A percentile compares a stretch with the other conserved stretches of the same genome.
Evolutionary conservation across 2,113 vertebrate genomes (phyloP).

Genomic region (Apodemus speciosus): DNA sequence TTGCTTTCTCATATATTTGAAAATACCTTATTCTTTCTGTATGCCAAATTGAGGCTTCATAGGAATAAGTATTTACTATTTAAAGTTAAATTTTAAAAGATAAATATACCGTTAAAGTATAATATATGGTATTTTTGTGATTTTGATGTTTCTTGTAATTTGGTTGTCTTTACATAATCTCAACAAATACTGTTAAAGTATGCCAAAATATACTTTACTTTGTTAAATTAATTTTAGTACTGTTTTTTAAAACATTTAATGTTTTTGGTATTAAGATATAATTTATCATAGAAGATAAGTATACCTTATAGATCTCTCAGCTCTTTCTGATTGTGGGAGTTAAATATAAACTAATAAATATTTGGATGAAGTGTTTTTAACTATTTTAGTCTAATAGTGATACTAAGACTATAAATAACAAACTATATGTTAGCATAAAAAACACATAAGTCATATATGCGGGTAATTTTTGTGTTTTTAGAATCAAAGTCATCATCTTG

Average conservation of each 20-base stretch:
- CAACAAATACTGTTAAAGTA: neutral
- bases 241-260: conserved; percentile 44
- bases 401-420: conserved; percentile 13
- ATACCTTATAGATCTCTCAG: neutral
- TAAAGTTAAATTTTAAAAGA: conserved; percentile 51
- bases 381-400: conserved; percentile 27
- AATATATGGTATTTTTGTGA: conserved; percentile 50
- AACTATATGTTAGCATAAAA: neutral
- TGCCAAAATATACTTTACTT: conserved; percentile 4
- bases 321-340: conserved; percentile 27
- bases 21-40: neutral
- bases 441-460: neutral
- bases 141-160: conserved; percentile 40
- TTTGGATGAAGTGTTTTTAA: conserved; percentile 19
- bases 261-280: conserved; percentile 34
- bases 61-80: conserved; percentile 1
- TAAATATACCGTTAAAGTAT: conserved; percentile 43
- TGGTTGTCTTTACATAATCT: neutral
- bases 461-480: neutral
- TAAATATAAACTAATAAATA: conserved; percentile 25
- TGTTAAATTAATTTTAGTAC: neutral
- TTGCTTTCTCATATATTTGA: conserved; percentile 26
- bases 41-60: neutral
- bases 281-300: conserved; percentile 21
- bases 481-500: conserved; percentile 13